These are phyloP conservation scores for Girardinus metallicus DNA, from an alignment of 2,797 vertebrate species.

Conservation along the genomic window DNA sequence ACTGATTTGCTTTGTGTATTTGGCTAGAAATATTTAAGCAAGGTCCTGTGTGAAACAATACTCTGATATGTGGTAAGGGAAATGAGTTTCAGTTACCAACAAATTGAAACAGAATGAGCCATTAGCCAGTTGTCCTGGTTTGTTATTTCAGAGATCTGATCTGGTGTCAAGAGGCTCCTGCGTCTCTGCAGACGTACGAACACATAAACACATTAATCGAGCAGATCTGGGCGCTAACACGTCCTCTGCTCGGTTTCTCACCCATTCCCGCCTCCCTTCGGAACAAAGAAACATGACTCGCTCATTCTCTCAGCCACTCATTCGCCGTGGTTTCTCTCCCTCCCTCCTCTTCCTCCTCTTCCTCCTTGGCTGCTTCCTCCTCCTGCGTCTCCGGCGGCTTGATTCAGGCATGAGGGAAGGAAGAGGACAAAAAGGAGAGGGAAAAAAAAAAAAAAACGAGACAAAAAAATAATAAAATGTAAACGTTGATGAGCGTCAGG, in stretches of 20 bases:
- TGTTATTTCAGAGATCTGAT: neutral
- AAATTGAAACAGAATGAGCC: no score
- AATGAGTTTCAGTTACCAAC: no score
- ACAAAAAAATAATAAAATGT: constrained; percentile 65
- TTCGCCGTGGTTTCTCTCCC: constrained; percentile 82
- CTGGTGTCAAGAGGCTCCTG: constrained; percentile 53
- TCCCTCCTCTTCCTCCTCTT: constrained; percentile 77
- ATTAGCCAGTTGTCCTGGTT: neutral
- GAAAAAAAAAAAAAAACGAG: constrained; percentile 38
- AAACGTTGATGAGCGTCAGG: constrained; percentile 63
- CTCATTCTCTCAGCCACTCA: constrained; percentile 87
- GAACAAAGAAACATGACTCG: constrained; percentile 76
- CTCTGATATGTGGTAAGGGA: no score
- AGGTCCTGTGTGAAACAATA: no score
- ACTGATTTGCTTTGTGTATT: no score
- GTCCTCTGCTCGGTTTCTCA: constrained; percentile 76
- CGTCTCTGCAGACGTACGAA: constrained; percentile 33
- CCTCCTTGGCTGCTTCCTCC: constrained; percentile 74
- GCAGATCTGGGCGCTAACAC: constrained; percentile 53
- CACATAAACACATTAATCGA: constrained; percentile 44
- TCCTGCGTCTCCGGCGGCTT: constrained; percentile 80
- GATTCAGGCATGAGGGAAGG: constrained; percentile 63
- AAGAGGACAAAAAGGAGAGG: constrained; percentile 43
- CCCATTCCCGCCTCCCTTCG: constrained; percentile 74
- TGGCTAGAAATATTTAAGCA: no score